These are phyloP conservation scores for Cardiocondyla obscurior DNA, from an alignment of 1,140 invertebrate species.

Conservation along the genomic window DNA sequence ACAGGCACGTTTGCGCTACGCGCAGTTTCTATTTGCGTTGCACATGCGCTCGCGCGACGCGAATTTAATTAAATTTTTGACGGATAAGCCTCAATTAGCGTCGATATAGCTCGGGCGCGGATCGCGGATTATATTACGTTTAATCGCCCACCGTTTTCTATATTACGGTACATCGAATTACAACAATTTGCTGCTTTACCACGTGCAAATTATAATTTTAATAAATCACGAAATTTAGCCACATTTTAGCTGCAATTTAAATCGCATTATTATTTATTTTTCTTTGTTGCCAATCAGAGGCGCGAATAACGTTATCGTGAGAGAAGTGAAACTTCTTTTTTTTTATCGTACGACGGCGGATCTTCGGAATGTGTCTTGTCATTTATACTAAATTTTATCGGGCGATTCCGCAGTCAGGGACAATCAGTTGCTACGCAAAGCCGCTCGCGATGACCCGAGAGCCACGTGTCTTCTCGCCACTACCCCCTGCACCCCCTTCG, in stretches of 20 bases:
- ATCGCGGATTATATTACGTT: not conserved
- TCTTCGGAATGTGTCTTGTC: not conserved
- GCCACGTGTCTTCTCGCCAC: slow-evolving; percentile 56
- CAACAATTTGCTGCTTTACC: not conserved
- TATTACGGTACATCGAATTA: not conserved
- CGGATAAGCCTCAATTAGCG: not conserved
- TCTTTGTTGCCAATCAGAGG: not conserved
- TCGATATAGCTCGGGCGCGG: not conserved
- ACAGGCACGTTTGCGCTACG: slow-evolving; percentile 5
- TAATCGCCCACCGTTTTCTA: not conserved
- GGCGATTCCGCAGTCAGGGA: not conserved
- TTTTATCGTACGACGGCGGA: not conserved
- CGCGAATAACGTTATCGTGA: not conserved
- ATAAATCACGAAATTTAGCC: not conserved
- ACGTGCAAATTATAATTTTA: not conserved
- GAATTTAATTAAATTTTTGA: slow-evolving; percentile 35
- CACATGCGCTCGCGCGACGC: not conserved
- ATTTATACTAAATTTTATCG: not conserved
- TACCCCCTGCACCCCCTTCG: not conserved
- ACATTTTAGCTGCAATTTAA: not conserved
- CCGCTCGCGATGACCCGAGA: slow-evolving; percentile 59
- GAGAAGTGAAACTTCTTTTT: not conserved
- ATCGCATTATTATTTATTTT: not conserved
- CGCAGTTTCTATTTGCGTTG: slow-evolving; percentile 41
- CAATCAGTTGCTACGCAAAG: slow-evolving; percentile 17